Evolutionary conservation across 2,113 vertebrate species (phyloP), one percentile per base, ranked within the genome.

Genomic region (Dendropsophus ebraccatus): DNA sequence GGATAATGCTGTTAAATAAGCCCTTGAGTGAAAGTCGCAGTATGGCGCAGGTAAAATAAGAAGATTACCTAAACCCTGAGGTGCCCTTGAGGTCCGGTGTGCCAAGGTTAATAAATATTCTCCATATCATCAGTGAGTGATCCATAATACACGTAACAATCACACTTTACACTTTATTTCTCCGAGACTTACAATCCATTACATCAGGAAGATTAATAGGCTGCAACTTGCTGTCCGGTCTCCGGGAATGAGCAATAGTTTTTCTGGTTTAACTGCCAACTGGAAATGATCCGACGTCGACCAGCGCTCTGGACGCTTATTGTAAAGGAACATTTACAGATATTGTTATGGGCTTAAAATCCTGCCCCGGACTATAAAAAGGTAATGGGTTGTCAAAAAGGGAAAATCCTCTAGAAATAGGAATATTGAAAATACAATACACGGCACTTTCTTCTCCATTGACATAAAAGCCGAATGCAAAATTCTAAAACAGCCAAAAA

Each of bases 161-260:
- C 79, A 67, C 41, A 81, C 58, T 67, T 81, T 81, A 67, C 79
- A 69, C 58, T 81, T 67, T 67, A 81, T 81, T 81, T 67, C 60
- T 69, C 23, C 1, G 41, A 67, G 79, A 67, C 79, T 65, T 80
- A 80, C 35, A 60, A 60, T 80, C 54, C 77, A 80, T 80, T 80
- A 80, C 77, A 80, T 80, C 77, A 80, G 50, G 77, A 80, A 80
- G 79, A 67, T 81, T 81, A 81, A 81, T 81, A 81, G 58, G n/a
- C 56, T 81, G 58, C n/a, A 67, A 67, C 79, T 47, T 23, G 60
- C 45, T 81, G 60, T 60, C 58, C 79, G 17, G 60, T 81, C 60
- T 81, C 45, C 79, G 79, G 79, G 79, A 81, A 81, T 67, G 45
- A 81, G 79, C 58, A 67, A 67, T 81, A 76, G 58, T 47, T 62